Evolutionary conservation across 2,797 vertebrate genomes (phyloP), one percentile per base, ranked within the genome.

Genomic region (Liasis olivaceus): DNA sequence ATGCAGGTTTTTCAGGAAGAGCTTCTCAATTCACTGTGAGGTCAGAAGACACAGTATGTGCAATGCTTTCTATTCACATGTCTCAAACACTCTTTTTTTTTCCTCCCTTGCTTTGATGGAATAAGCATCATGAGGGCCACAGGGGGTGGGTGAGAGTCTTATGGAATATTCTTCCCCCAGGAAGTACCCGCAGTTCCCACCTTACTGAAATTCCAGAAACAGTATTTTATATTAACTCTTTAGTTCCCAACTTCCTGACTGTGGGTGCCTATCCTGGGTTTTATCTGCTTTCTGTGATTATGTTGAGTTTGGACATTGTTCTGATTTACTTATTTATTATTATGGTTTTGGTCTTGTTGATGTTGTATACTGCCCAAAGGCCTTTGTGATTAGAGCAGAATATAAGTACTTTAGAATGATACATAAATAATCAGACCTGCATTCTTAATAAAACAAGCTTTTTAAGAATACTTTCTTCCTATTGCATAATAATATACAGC

Each of bases 401-500:
- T 42, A 22, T 77, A 77, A 42, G 42, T 77, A 77, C 51, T 51
- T 5, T 51, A 7, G 51, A 51, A 51, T 51, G 51, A 51, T 51
- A 51, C 5, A 51, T 51, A 51, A 51, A 51, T 51, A 51, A 51
- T 7, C 51, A 64, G 58, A 47, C 69, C 47, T 85, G 15, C 51
- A 84, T 69, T 92, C 54, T 47, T 47, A 54, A 3, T 87, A 42
- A 93, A 95, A 72, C 63, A n/a, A 94, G 93, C 93, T 93, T 24
- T 69, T n/a, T 54, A 88, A 58, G 90, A 87, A 94, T 95, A 95
- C 94, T 93, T 95, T 77, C 90, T 90, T 94, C 58, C 88, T 90
- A 91, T 89, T 36, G 92, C 92, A 88, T 93, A 94, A 91, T 69
- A 95, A 93, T 58, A 88, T 90, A 66, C 36, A 2, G 77, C 85